A percentile compares a stretch with the other conserved stretches of the same genome.
Conservation (phyloP, 1,140 invertebrate species). For the Coelopa frigida region DNA sequence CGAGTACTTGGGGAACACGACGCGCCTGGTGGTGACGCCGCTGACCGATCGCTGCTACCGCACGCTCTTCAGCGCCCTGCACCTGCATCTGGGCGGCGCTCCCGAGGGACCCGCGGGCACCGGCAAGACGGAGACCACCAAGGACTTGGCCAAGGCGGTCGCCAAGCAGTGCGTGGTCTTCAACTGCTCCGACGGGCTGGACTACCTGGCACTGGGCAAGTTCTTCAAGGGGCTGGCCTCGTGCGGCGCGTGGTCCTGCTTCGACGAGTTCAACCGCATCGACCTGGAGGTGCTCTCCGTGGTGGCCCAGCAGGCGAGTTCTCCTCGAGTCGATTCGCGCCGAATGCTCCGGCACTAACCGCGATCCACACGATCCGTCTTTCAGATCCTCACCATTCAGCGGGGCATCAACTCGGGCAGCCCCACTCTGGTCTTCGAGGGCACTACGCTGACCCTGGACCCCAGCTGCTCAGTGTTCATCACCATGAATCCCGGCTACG, state of each 20-base stretch:
- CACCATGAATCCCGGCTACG: constrained; percentile 94
- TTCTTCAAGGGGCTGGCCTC: constrained; percentile 96
- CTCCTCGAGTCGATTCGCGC: no score
- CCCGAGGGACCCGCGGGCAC: constrained; percentile 93
- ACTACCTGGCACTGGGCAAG: constrained; percentile 89
- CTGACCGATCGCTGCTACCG: constrained; percentile 90
- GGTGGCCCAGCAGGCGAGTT: constrained; percentile 66
- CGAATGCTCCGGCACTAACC: neutral
- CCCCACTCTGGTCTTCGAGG: constrained; percentile 77
- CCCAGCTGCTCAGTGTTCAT: constrained; percentile 92
- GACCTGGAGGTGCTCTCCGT: constrained; percentile 86
- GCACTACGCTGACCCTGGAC: constrained; percentile 77
- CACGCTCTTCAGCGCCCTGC: constrained; percentile 84
- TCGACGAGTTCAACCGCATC: constrained; percentile 90
- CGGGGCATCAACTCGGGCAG: constrained; percentile 69
- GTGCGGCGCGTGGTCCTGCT: constrained; percentile 94
- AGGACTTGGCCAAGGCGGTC: constrained; percentile 93
- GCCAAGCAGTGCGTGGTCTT: constrained; percentile 96
- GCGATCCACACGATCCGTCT: neutral
- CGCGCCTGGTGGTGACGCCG: constrained; percentile 81
- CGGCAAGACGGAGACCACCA: constrained; percentile 94
- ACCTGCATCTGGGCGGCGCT: constrained; percentile 77
- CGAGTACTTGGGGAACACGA: constrained; percentile 89
- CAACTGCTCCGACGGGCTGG: constrained; percentile 89
- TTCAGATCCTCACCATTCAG: constrained; percentile 65